Percentiles rank a stretch among this genome's conserved stretches.
Conservation (phyloP, 2,888 invertebrate genomes). For the Diachrysia chrysitis region DNA sequence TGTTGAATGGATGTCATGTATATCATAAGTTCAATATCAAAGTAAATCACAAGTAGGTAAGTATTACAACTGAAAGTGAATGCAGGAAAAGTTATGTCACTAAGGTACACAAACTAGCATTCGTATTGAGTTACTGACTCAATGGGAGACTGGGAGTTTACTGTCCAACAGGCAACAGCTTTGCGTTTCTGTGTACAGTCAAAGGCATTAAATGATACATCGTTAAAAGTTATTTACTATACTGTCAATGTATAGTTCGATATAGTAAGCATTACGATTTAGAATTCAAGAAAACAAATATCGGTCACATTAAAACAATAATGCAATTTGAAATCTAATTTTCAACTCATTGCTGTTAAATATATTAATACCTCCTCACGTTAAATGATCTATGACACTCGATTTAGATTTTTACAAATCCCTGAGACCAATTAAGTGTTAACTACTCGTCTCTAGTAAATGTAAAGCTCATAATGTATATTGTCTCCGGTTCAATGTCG, state of each 20-base stretch:
- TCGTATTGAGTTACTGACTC: not conserved
- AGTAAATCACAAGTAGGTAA: too few relatives aligned
- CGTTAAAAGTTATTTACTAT: not conserved
- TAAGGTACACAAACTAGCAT: not conserved
- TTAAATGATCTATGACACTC: too few relatives aligned
- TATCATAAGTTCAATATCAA: too few relatives aligned
- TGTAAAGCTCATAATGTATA: slow-evolving; percentile 53
- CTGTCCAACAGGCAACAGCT: slow-evolving; percentile 1
- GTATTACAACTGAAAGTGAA: not conserved
- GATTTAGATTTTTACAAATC: too few relatives aligned
- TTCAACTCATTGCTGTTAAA: too few relatives aligned
- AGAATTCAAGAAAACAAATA: not conserved
- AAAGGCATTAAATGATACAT: slow-evolving; percentile 1
- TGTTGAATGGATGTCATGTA: too few relatives aligned
- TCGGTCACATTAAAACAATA: not conserved
- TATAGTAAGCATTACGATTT: not conserved
- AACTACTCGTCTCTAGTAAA: slow-evolving; percentile 25
- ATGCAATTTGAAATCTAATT: too few relatives aligned
- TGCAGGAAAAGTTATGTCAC: not conserved
- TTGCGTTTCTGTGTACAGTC: not conserved
- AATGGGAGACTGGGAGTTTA: not conserved
- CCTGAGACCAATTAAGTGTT: too few relatives aligned
- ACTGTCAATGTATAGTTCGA: not conserved
- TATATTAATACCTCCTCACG: too few relatives aligned
- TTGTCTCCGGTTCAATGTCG: slow-evolving; percentile 50